Percentiles rank a stretch among this genome's conserved stretches.
Conservation (phyloP, 2,113 vertebrate genomes). For the Ariopsis seemanni region DNA sequence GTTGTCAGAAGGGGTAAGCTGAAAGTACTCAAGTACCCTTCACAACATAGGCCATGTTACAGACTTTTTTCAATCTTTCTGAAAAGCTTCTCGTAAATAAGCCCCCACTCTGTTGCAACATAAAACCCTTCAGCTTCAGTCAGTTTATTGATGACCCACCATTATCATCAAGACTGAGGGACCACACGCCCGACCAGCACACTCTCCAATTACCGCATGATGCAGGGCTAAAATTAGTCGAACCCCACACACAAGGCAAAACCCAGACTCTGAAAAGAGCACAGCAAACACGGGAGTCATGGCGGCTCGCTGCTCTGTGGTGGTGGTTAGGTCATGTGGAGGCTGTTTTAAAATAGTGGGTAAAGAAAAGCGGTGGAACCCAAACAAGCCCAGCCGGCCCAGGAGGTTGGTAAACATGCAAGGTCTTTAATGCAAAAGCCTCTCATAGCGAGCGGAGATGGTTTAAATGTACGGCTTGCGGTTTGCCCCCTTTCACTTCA, state of each 20-base stretch:
- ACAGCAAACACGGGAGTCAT: conserved; percentile 60
- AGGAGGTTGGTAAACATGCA: conserved; percentile 35
- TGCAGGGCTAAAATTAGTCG: conserved; percentile 70
- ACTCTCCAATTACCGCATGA: conserved; percentile 64
- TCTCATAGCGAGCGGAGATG: neutral
- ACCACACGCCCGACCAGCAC: conserved; percentile 62
- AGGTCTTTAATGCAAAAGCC: conserved; percentile 22
- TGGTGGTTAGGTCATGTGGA: conserved; percentile 62
- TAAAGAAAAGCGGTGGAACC: conserved; percentile 50
- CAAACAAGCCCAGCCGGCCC: conserved; percentile 22
- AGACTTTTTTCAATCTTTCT: conserved; percentile 30
- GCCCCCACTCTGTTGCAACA: conserved; percentile 52
- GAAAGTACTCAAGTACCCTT: conserved; percentile 17
- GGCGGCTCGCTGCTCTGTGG: conserved; percentile 64
- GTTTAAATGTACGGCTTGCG: conserved; percentile 7
- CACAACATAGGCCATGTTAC: conserved; percentile 22
- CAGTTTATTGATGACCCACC: conserved; percentile 67
- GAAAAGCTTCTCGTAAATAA: conserved; percentile 56
- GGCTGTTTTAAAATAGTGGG: conserved; percentile 60
- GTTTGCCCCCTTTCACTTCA: neutral
- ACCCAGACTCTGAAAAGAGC: conserved; percentile 56
- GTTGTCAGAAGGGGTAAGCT: conserved; percentile 20
- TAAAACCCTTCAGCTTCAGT: conserved; percentile 66
- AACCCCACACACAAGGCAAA: conserved; percentile 58
- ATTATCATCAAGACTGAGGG: conserved; percentile 65